Percentiles rank a stretch among this genome's conserved stretches.
phyloP scores from a whole-genome alignment of 2,888 invertebrate species.

The Lucinisca nassula region DNA sequence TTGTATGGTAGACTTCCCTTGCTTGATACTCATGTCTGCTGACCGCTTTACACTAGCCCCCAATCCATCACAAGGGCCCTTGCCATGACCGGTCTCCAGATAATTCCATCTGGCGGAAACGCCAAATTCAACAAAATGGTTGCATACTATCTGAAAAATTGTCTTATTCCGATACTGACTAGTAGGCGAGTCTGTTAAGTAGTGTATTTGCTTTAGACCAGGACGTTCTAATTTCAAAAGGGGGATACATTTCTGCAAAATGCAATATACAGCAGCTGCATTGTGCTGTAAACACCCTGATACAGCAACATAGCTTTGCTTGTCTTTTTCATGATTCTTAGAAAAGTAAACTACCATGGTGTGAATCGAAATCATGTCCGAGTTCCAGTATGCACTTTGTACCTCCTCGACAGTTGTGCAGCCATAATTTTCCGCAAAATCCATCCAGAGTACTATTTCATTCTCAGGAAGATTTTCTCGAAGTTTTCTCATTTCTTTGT shows the following conservation, averaged over 20 bases:
- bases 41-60: constrained; percentile 46
- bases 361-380: constrained; percentile 23
- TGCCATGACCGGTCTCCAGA: constrained; percentile 38
- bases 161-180: constrained; percentile 50
- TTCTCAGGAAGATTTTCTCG: constrained; percentile 33
- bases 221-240: constrained; percentile 26
- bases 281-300: not conserved
- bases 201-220: constrained; percentile 19
- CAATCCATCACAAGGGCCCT: constrained; percentile 46
- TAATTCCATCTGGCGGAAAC: constrained; percentile 40
- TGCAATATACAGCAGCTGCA: constrained; percentile 33
- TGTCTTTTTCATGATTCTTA: not conserved
- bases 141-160: constrained; percentile 36
- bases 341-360: constrained; percentile 33
- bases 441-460: constrained; percentile 60
- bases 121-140: constrained; percentile 45
- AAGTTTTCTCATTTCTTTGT: constrained; percentile 33
- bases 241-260: constrained; percentile 23
- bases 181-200: constrained; percentile 41
- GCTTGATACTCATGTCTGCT: constrained; percentile 41
- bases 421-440: constrained; percentile 59
- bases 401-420: constrained; percentile 54
- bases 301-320: not conserved
- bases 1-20: constrained; percentile 33
- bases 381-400: constrained; percentile 43